Base-by-base conservation (phyloP, 1,140 invertebrate genomes). In the Liolophura sinensis region DNA sequence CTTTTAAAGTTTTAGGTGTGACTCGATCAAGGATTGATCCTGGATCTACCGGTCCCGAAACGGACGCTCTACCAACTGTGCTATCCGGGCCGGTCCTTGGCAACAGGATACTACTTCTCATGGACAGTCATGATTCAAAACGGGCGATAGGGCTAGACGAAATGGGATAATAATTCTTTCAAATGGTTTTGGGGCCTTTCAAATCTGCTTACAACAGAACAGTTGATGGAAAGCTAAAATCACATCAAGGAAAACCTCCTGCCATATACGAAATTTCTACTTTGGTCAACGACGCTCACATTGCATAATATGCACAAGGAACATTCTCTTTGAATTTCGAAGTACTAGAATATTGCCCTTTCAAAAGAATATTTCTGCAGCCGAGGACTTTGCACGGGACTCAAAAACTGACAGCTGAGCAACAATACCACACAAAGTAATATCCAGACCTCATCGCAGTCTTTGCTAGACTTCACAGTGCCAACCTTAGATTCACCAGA, bases 161-260 rank as follows among this genome's bases (percentile, higher is more conserved):
- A 60, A 70, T 72, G 71, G 73, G 14, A 54, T 74, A 27, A 48
- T 65, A 40, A 40, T 75, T 24, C 48, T 74, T 9, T 22, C 67
- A 48, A 48, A 40, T 40, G 14, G 58, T 63, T 12, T 73, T 56
- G 46, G 62, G 62, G 52, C 67, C 67, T 16, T 69, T 74, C 27
- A 74, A 74, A 49, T 65, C 64, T 49, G 64, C 65, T 20, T 74
- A 64, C 59, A 72, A 62, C 62, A 57, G 48, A 55, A 58, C 64
- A 6, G 52, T 88, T 88, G 20, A 89, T 74, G 63, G 85, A 83
- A 64, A 79, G 85, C 79, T 87, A 79, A 50, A 72, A 70, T 83
- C 63, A 62, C 73, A 87, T 67, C 78, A 81, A 24, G 82, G 84
- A 20, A 85, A 83, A 75, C 78, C 79, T 16, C 84, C 88, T 72